Evolutionary conservation across 2,888 invertebrate genomes (phyloP), one percentile per base, ranked within the genome.

Genomic region (Platycnemis pennipes): DNA sequence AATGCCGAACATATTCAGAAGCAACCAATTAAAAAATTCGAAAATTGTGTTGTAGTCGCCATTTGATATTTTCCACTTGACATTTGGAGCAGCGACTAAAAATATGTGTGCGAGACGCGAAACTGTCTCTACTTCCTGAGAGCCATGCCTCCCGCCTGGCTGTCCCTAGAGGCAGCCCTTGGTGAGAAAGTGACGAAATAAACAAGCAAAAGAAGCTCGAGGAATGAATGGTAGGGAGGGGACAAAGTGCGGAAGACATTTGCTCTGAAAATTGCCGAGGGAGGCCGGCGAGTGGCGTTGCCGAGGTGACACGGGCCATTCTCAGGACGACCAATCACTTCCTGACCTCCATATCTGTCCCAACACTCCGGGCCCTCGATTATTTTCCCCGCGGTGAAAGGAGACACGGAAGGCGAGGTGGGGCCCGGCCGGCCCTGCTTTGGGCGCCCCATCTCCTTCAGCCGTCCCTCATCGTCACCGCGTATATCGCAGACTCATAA

Each of bases 291-390:
- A 11, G 77, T 37, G 37, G 37, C 77, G 77, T 77, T 77, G 37
- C 37, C 37, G 77, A 77, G 77, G 77, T 77, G 77, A 77, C 77
- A 37, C 77, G 37, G 77, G 77, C 31, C 77, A 77, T 77, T 77
- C 77, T 26, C 77, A n/a, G 37, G 77, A 77, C 77, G 37, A 77
- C 77, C 77, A 77, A 77, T 77, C 77, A 77, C 77, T 77, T 77
- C 37, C 77, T 77, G 77, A 77, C 77, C 77, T 77, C 77, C 77
- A 77, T 37, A 37, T 77, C 77, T 77, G 77, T 77, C 37, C 77
- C 63, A 2, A 31, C 77, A 13, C 77, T 77, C 37, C 37, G 37
- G 77, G 37, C 77, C 77, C 77, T 0, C 77, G 77, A 37, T 77
- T 77, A 77, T 77, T 77, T 77, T 77, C 2, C 77, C 77, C 77